Evolutionary conservation across 2,888 invertebrate genomes (phyloP).

Genomic region (Miltochrista miniata): DNA sequence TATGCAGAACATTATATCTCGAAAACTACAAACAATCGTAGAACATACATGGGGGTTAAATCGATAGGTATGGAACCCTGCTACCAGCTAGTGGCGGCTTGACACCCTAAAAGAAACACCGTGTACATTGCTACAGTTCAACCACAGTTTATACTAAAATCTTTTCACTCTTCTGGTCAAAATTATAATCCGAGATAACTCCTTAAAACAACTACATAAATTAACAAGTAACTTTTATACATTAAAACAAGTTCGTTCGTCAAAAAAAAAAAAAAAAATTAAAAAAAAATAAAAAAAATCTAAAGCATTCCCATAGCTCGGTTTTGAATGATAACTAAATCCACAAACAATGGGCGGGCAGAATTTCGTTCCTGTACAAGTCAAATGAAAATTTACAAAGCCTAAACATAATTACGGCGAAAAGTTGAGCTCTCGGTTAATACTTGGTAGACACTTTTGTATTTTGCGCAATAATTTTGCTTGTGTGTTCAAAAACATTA

Average conservation of each 20-base stretch:
- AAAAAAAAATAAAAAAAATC: no score
- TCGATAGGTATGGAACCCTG: no score
- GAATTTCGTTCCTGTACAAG: conserved; percentile 45
- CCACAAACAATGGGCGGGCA: conserved; percentile 52
- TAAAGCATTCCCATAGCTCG: conserved; percentile 42
- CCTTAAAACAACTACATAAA: conserved; percentile 27
- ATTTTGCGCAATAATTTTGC: conserved; percentile 38
- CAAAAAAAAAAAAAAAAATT: no score
- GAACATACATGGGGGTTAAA: no score
- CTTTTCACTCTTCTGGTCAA: background rate
- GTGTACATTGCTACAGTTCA: background rate
- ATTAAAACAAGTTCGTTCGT: conserved; percentile 43
- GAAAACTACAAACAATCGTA: no score
- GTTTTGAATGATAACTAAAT: conserved; percentile 53
- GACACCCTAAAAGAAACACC: no score
- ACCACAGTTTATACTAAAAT: background rate
- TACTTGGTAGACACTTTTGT: conserved; percentile 44
- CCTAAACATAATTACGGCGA: conserved; percentile 52
- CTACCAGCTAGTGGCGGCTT: no score
- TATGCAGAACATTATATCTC: no score
- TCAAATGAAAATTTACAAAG: conserved; percentile 52
- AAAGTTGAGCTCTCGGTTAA: conserved; percentile 28
- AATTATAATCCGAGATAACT: background rate
- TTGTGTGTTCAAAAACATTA: conserved; percentile 21
- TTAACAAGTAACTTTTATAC: conserved; percentile 35